Evolutionary conservation across 2,113 vertebrate genomes (phyloP).

Genomic region (Caranx ignobilis): DNA sequence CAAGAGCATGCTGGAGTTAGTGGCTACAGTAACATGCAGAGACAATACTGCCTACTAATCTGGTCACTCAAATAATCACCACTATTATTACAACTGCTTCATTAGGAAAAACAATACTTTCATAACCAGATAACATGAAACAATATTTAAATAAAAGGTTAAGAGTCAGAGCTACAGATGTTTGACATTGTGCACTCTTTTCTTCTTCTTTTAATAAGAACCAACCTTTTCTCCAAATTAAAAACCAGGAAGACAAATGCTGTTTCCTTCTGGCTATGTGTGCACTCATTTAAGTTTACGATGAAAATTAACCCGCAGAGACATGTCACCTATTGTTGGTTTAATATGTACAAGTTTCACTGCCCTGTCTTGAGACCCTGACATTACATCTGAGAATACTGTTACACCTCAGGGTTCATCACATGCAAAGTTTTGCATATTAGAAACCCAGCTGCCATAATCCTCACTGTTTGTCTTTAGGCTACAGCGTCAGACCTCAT

Average conservation of each 20-base stretch:
- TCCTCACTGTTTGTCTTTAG: neutral
- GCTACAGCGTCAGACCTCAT: slow-evolving; percentile 14
- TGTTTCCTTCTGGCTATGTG: neutral
- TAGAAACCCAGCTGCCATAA: neutral
- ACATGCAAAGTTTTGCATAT: neutral
- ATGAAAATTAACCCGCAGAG: too few relatives aligned
- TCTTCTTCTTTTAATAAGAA: neutral
- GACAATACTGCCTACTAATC: neutral
- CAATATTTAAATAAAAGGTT: too few relatives aligned
- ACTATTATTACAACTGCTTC: too few relatives aligned
- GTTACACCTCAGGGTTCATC: neutral
- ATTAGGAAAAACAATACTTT: too few relatives aligned
- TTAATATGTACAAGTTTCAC: too few relatives aligned
- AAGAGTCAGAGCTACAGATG: too few relatives aligned
- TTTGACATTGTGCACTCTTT: too few relatives aligned
- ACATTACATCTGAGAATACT: neutral
- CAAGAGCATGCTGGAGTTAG: slow-evolving; percentile 55
- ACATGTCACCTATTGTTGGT: too few relatives aligned
- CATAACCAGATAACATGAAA: too few relatives aligned
- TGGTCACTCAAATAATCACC: neutral
- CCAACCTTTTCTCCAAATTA: neutral
- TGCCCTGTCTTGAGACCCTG: too few relatives aligned
- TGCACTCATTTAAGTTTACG: too few relatives aligned
- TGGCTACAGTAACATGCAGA: slow-evolving; percentile 40
- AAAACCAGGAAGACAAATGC: neutral